Conservation (phyloP, 2,113 vertebrate genomes). For the Solea solea region DNA sequence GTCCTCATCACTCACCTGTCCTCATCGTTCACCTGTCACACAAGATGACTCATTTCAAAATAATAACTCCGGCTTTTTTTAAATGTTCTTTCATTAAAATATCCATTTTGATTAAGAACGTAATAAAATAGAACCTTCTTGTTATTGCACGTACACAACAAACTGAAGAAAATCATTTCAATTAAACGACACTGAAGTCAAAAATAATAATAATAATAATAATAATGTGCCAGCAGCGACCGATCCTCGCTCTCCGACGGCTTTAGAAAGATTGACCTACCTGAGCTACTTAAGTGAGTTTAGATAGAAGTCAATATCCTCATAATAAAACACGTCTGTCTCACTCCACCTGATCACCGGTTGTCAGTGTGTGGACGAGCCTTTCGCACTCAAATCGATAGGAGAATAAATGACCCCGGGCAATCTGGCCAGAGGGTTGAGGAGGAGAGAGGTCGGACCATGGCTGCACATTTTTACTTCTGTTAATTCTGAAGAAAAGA, state of each 20-base stretch:
- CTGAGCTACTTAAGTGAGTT: constrained; percentile 43
- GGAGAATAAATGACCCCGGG: constrained; percentile 55
- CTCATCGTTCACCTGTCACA: no score
- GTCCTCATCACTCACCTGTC: no score
- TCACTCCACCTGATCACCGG: constrained; percentile 53
- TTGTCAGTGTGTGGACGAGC: constrained; percentile 44
- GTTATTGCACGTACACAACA: no score
- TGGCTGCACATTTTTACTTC: constrained; percentile 1
- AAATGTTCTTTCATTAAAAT: no score
- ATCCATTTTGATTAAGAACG: no score
- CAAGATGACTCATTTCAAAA: no score
- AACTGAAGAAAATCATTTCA: no score
- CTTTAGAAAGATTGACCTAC: constrained; percentile 29
- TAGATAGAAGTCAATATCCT: constrained; percentile 56
- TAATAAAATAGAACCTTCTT: no score
- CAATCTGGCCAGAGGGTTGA: constrained; percentile 21
- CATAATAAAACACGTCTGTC: constrained; percentile 57
- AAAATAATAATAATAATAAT: no score
- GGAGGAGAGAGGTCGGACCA: constrained; percentile 13
- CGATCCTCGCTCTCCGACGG: not conserved
- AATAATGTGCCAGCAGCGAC: not conserved
- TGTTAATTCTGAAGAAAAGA: not conserved
- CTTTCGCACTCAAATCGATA: constrained; percentile 47
- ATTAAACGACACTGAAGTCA: no score
- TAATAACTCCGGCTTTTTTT: no score